A percentile compares a stretch with the other conserved stretches of the same genome.
phyloP scores from a whole-genome alignment of 1,140 invertebrate genomes.

The Hylaeus anthracinus region DNA sequence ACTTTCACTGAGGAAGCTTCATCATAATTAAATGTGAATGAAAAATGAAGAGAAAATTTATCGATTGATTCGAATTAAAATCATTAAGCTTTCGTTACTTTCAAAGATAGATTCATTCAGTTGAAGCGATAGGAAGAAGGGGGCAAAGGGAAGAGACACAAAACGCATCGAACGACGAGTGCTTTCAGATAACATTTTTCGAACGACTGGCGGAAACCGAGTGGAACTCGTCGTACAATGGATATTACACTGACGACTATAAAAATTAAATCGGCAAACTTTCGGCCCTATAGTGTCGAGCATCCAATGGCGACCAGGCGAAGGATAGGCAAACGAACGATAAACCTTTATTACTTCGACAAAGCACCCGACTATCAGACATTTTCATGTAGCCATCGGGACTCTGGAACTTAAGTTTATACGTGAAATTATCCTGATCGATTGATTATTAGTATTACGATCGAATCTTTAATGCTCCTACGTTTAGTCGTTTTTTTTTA shows the following conservation, averaged over 20 bases:
- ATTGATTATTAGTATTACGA: conserved; percentile 21
- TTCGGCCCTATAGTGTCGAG: conserved; percentile 41
- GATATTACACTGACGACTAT: conserved; percentile 61
- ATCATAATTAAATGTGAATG: background rate
- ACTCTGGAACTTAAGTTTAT: conserved; percentile 28
- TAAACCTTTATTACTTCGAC: conserved; percentile 66
- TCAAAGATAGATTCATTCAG: background rate
- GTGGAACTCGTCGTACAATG: conserved; percentile 54
- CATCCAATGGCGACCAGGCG: conserved; percentile 38
- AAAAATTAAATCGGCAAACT: conserved; percentile 67
- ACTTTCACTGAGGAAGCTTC: no score
- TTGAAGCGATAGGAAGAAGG: background rate
- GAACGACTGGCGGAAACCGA: conserved; percentile 48
- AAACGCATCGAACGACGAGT: conserved; percentile 10
- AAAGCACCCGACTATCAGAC: conserved; percentile 17
- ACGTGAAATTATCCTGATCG: conserved; percentile 29
- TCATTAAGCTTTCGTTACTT: background rate
- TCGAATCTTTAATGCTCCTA: background rate
- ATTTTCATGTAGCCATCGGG: conserved; percentile 13
- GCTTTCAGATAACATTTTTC: conserved; percentile 53
- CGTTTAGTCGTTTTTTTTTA: background rate
- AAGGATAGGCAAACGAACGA: conserved; percentile 54
- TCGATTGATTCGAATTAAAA: background rate
- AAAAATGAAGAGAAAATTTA: background rate
- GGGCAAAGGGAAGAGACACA: background rate